Conservation (phyloP, 37 sponge, comb jelly and placozoan species). For the Aphrocallistes beatrix region DNA sequence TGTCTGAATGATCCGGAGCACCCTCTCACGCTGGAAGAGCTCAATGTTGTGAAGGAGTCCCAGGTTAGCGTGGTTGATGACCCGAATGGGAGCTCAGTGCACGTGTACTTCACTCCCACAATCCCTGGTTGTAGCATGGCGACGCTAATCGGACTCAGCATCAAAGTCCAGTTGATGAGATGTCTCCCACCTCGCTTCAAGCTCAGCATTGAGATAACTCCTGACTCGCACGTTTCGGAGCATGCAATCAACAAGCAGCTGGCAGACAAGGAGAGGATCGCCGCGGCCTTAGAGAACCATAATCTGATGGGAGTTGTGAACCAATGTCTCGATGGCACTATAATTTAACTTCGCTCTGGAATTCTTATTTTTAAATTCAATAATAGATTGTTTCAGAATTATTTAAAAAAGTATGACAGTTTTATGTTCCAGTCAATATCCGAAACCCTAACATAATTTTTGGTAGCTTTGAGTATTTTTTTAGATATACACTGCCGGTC, state of each 20-base stretch:
- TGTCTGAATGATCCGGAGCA: slow-evolving; percentile 94
- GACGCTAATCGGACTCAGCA: slow-evolving; percentile 88
- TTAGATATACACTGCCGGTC: too few species aligned
- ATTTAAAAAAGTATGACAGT: too few species aligned
- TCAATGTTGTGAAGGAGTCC: slow-evolving; percentile 75
- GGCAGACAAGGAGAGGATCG: slow-evolving; percentile 93
- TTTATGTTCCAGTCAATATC: too few species aligned
- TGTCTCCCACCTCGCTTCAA: slow-evolving; percentile 75
- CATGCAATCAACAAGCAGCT: slow-evolving; percentile 94
- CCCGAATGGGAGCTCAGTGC: slow-evolving; percentile 40
- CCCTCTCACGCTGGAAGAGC: slow-evolving; percentile 89
- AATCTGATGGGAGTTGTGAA: slow-evolving; percentile 82
- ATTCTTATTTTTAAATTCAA: too few species aligned
- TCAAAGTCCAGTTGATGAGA: slow-evolving; percentile 70
- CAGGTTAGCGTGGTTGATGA: slow-evolving; percentile 64
- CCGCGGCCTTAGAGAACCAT: slow-evolving; percentile 90
- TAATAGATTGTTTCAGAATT: too few species aligned
- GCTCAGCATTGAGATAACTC: slow-evolving; percentile 36
- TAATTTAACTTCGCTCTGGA: neutral
- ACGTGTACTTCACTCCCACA: slow-evolving; percentile 82
- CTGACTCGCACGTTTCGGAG: slow-evolving; percentile 77
- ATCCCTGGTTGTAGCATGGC: slow-evolving; percentile 99
- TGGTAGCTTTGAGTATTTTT: too few species aligned
- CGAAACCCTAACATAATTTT: too few species aligned
- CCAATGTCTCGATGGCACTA: slow-evolving; percentile 47